Base-by-base conservation (phyloP, 2,888 invertebrate species). In the Brachypterus glaber region DNA sequence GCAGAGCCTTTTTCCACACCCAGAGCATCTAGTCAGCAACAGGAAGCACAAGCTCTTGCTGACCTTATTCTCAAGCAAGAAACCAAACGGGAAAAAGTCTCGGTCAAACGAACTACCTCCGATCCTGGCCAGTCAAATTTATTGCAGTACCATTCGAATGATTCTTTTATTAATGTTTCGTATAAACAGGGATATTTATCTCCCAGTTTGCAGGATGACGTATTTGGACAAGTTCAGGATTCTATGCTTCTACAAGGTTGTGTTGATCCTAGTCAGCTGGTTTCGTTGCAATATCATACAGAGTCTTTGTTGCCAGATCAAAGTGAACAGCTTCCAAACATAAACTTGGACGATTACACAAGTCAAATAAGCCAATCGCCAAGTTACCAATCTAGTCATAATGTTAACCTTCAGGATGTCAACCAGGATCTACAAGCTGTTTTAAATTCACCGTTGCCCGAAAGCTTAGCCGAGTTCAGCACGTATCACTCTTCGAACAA, bases 381-480 rank as follows among this genome's bases (percentile, higher is more conserved):
- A 43, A 54, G 61, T 16, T 63, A 59, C 46, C 63, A 59, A 41
- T 52, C 59, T 4, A 59, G 54, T 37, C 73, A 73, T 52, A 67
- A 70, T 3, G 79, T 80, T 11, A n/a, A n/a, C n/a, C n/a, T n/a
- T n/a, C n/a, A n/a, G n/a, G n/a, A n/a, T n/a, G 21, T 21, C 7
- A 82, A 79, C 58, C 76, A 82, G 41, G 78, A 83, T 46, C 69
- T 85, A 8, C 84, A 84, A 58, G 82, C 83, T 1, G 77, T 85
- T 15, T 69, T 85, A 16, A 82, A 85, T 60, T 84, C 82, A 11
- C 85, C 81, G 1, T 63, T 86, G 32, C 84, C 85, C 2, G 84
- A 86, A 65, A 81, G 83, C 41, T 63, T 83, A 49, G 84, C 87
- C 14, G 85, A 88, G 63, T 85, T 88, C 62, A 82, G 84, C 54